Conservation (phyloP, 2,888 invertebrate genomes). For the Sarcophaga subvicina region DNA sequence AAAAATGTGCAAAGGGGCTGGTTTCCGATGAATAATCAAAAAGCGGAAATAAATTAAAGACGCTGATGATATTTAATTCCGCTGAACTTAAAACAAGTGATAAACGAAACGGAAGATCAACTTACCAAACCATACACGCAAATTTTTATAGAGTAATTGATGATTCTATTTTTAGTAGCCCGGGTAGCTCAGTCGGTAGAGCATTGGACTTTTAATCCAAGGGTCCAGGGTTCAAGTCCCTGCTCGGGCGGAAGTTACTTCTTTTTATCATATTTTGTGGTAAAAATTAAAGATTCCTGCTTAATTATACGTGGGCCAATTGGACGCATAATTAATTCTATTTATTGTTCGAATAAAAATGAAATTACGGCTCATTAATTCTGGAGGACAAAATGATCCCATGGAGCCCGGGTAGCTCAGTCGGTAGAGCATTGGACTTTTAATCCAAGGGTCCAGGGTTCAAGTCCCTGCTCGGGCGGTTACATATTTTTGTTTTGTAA, state of each 20-base stretch:
- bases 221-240: constrained; percentile 78
- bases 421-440: constrained; percentile 78
- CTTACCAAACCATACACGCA: not conserved
- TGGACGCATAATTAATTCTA: too few species aligned
- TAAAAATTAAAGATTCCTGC: too few species aligned
- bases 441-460: constrained; percentile 78
- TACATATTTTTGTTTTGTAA: too few species aligned
- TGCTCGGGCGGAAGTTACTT: constrained; percentile 73
- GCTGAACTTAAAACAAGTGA: not conserved
- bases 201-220: constrained; percentile 78
- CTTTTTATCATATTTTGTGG: too few species aligned
- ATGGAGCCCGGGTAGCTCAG: constrained; percentile 75
- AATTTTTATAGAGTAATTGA: not conserved
- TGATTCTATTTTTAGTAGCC: constrained; percentile 54
- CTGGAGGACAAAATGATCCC: not conserved
- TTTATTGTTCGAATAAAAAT: too few species aligned
- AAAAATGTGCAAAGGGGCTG: constrained; percentile 28
- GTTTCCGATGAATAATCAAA: constrained; percentile 26
- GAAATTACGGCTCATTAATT: too few species aligned
- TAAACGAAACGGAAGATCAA: not conserved
- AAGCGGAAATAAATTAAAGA: constrained; percentile 15
- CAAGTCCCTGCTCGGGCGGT: constrained; percentile 77
- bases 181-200: constrained; percentile 78
- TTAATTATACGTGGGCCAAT: too few species aligned
- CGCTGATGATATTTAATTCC: not conserved